phyloP scores from a whole-genome alignment of 23 tunicate genomes.

The Styela plicata region DNA sequence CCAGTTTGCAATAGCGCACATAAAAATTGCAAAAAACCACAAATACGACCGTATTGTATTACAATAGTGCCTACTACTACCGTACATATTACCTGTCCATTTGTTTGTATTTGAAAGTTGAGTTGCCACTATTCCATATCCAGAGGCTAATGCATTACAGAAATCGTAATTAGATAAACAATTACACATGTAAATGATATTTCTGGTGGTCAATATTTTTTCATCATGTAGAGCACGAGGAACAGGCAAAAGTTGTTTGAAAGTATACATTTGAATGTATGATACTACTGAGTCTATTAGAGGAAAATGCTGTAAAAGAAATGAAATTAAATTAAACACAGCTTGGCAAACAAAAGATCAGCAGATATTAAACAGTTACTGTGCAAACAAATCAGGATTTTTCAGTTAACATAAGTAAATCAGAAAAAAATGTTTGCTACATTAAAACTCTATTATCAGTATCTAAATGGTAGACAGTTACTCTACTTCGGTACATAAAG shows the following conservation, averaged over 20 bases:
- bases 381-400: no score
- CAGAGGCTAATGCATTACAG: background rate
- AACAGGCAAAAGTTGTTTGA: background rate
- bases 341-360: no score
- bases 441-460: no score
- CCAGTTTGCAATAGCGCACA: no score
- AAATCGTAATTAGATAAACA: background rate
- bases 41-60: background rate
- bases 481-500: no score
- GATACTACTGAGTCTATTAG: background rate
- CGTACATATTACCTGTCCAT: conserved; percentile 41
- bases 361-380: no score
- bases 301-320: background rate
- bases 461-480: no score
- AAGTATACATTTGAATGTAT: background rate
- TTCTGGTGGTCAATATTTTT: background rate
- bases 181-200: background rate
- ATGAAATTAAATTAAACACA: no score
- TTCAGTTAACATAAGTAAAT: no score
- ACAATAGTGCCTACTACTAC: no score
- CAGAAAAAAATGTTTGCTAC: no score
- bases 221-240: background rate
- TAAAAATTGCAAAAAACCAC: no score
- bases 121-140: background rate
- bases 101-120: conserved; percentile 27